Evolutionary conservation across 2,113 vertebrate genomes (phyloP).

Genomic region (Calonectris borealis): DNA sequence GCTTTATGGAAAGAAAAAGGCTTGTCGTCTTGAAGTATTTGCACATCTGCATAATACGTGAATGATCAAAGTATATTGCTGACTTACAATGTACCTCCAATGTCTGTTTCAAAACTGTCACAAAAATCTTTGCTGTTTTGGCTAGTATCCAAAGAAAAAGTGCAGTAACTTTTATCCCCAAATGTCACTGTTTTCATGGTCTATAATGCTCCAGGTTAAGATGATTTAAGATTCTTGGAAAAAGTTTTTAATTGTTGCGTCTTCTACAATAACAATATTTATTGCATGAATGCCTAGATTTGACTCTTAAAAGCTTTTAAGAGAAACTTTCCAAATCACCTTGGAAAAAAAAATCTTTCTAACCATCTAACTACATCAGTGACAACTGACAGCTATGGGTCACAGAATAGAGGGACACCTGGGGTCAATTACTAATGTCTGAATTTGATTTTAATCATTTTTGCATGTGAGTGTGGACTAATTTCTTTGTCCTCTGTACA

Average conservation of each 20-base stretch:
- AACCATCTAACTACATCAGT: neutral
- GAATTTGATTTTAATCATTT: conserved; percentile 63
- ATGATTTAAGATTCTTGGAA: conserved; percentile 28
- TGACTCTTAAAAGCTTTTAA: neutral
- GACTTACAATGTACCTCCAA: neutral
- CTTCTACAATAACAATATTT: conserved; percentile 3
- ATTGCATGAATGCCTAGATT: neutral
- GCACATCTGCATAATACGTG: neutral
- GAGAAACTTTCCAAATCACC: conserved; percentile 12
- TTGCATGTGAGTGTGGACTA: conserved; percentile 40
- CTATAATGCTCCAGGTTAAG: neutral
- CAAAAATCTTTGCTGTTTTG: neutral
- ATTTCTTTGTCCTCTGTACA: conserved; percentile 56
- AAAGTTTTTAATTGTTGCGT: conserved; percentile 15
- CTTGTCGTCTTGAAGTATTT: neutral
- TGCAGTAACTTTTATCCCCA: neutral
- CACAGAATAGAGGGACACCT: conserved; percentile 14
- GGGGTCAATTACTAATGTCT: conserved; percentile 60
- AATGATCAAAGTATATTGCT: neutral
- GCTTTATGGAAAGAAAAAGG: neutral
- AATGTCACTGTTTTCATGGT: neutral
- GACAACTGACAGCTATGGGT: conserved; percentile 47
- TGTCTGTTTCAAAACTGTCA: neutral
- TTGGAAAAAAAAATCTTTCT: neutral
- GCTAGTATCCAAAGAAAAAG: neutral